phyloP scores from a whole-genome alignment of 37 sponge, comb jelly and placozoan species.

The Aphrocallistes beatrix region DNA sequence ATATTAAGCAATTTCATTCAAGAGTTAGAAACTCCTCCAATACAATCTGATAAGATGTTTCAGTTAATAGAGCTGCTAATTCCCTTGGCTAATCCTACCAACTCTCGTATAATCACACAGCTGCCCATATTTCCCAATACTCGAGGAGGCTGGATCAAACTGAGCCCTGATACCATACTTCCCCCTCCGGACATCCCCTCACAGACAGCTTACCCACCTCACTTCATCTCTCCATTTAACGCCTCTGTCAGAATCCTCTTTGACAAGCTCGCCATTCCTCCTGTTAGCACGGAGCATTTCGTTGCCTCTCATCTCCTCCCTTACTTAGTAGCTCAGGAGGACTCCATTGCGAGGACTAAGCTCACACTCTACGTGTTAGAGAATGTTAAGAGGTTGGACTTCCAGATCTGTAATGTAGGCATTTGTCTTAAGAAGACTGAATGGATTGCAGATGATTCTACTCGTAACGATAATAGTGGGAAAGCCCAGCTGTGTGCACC shows the following conservation, averaged over 20 bases:
- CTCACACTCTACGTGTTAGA: background rate
- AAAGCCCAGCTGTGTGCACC: background rate
- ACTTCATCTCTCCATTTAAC: conserved; percentile 3
- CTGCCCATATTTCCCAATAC: background rate
- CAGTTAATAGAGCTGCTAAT: background rate
- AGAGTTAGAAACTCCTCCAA: background rate
- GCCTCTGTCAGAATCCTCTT: background rate
- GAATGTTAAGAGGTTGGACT: background rate
- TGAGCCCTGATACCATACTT: background rate
- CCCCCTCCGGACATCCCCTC: background rate
- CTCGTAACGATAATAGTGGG: background rate
- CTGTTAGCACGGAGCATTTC: background rate
- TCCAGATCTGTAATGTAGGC: too few species aligned
- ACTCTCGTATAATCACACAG: background rate
- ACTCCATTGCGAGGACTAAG: background rate
- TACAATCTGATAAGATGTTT: background rate
- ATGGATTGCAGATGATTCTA: background rate
- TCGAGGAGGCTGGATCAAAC: background rate
- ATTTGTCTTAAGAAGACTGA: background rate
- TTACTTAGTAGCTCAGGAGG: background rate
- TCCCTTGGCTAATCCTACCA: background rate
- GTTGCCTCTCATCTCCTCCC: background rate
- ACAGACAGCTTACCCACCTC: background rate
- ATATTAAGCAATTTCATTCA: background rate
- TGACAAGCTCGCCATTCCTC: background rate